Conservation (phyloP, 2,113 vertebrate species). For the Sisor rabdophorus region DNA sequence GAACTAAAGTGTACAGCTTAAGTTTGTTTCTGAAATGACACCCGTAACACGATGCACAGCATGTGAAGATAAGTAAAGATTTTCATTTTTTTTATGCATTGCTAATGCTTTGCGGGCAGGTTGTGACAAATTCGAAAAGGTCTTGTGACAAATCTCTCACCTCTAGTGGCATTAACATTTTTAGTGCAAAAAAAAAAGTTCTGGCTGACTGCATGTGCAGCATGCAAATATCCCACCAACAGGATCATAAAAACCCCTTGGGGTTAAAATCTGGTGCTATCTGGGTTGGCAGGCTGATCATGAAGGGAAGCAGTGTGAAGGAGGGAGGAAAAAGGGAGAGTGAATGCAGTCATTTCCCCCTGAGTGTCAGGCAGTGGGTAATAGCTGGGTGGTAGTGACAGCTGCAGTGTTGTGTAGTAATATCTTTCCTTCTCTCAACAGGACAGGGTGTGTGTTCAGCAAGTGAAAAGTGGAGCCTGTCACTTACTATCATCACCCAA, state of each 20-base stretch:
- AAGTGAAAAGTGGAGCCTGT: slow-evolving; percentile 47
- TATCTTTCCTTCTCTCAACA: slow-evolving; percentile 17
- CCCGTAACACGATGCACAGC: too few species aligned
- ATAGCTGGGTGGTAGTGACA: slow-evolving; percentile 42
- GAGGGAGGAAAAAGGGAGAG: not conserved
- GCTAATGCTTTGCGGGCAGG: not conserved
- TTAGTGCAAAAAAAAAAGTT: slow-evolving; percentile 21
- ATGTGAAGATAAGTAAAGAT: too few species aligned
- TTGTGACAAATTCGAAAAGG: not conserved
- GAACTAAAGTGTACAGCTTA: too few species aligned
- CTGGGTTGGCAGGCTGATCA: not conserved
- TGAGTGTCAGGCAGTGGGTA: slow-evolving; percentile 33
- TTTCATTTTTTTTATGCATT: too few species aligned
- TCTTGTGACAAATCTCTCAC: not conserved
- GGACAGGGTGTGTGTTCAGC: slow-evolving; percentile 24
- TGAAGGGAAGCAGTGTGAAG: not conserved
- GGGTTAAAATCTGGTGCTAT: not conserved
- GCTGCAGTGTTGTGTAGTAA: slow-evolving; percentile 33
- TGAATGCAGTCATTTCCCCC: slow-evolving; percentile 26
- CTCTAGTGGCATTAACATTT: slow-evolving; percentile 22
- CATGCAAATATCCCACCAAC: not conserved
- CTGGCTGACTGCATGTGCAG: not conserved
- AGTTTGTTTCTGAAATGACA: too few species aligned
- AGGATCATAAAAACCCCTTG: not conserved
- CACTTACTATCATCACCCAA: slow-evolving; percentile 45